phyloP scores from a whole-genome alignment of 1,140 invertebrate species.

The Pollicipes pollicipes region DNA sequence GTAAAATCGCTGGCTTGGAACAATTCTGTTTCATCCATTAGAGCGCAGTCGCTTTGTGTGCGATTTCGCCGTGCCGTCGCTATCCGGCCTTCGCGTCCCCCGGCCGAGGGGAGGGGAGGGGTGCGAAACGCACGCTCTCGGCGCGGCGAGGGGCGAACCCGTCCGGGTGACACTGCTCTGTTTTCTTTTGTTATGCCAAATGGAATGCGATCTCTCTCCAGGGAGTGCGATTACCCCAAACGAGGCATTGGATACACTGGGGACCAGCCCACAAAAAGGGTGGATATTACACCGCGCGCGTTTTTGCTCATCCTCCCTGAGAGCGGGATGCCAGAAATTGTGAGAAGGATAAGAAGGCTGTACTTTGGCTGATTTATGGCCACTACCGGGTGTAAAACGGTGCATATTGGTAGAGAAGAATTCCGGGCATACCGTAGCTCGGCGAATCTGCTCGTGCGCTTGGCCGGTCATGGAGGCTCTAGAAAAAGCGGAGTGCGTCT shows the following conservation, averaged over 20 bases:
- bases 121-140: too few relatives aligned
- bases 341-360: constrained; percentile 1
- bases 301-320: not conserved
- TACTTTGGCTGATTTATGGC: not conserved
- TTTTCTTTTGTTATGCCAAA: constrained; percentile 6
- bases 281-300: not conserved
- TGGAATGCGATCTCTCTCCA: constrained; percentile 3
- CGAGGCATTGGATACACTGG: not conserved
- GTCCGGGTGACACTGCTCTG: not conserved
- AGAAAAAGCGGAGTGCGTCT: not conserved
- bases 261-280: not conserved
- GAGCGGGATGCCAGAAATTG: not conserved
- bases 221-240: constrained; percentile 3
- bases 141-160: too few relatives aligned
- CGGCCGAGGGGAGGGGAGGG: not conserved
- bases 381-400: not conserved
- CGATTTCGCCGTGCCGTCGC: not conserved
- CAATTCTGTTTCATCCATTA: not conserved
- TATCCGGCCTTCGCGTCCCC: too few relatives aligned
- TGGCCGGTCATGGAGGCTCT: not conserved
- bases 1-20: not conserved
- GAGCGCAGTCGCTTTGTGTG: not conserved
- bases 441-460: not conserved
- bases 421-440: not conserved
- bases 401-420: not conserved